Base-by-base conservation (phyloP, 2,797 vertebrate genomes). In the Neosalanx taihuensis region DNA sequence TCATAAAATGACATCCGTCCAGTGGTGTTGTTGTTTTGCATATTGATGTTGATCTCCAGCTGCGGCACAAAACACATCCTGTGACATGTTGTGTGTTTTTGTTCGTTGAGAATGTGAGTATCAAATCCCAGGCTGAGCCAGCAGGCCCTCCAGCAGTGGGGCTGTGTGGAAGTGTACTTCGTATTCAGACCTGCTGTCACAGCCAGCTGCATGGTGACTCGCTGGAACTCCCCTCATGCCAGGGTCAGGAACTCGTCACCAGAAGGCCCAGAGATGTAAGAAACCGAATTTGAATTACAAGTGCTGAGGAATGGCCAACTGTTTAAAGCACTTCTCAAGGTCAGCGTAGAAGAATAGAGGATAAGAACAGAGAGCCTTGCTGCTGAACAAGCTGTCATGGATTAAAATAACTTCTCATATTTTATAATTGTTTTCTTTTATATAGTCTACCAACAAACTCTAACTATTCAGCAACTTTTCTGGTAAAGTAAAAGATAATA, bases 241-340 rank as follows among this genome's bases (percentile, higher is more conserved):
- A 80, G 85, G 87, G 84, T 87, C 81, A 30, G 75, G 13, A 72
- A 53, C 62, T n/a, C 84, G 71, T 73, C 79, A 71, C 74, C 85
- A 86, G 84, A 84, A 77, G 78, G 83, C 81, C 61, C 86, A 80
- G 81, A 46, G 33, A n/a, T 56, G 75, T 41, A 73, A 87, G 76
- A 87, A 84, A 81, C 81, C 79, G 68, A 85, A 89, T 90, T 88
- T 91, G 85, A 90, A 90, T 90, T 85, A 88, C 86, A 91, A 91
- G 83, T 83, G 81, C 82, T 83, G 58, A 76, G 82, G 85, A 92
- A 86, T 80, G 83, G 51, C 84, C 85, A 88, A 89, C 86, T 90
- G 87, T 89, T 89, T 83, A 67, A 83, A 83, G 81, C 73, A 82
- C 79, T 75, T 71, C 41, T 66, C 79, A 85, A 84, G 87, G 84